Evolutionary conservation across 2,797 vertebrate genomes (phyloP).

Genomic region (Microhierax caerulescens): DNA sequence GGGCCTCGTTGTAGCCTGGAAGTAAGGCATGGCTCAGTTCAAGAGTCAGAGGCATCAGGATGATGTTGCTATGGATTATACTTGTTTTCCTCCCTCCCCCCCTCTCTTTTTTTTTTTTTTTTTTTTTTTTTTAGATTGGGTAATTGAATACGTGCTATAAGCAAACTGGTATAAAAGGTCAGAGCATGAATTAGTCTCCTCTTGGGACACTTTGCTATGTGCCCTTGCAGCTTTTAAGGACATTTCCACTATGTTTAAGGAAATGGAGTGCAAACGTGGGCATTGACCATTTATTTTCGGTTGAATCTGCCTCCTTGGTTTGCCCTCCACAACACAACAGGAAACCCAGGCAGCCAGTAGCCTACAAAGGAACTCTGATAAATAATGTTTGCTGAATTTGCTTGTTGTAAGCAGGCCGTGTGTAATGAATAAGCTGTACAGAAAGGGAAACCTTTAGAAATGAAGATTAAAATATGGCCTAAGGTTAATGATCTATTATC

Average conservation of each 20-base stretch:
- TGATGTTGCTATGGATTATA: not conserved
- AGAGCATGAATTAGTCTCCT: slow-evolving; percentile 1
- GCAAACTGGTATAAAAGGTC: slow-evolving; percentile 12
- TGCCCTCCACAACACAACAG: slow-evolving; percentile 17
- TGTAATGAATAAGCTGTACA: slow-evolving; percentile 20
- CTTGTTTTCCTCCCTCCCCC: not conserved
- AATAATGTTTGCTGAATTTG: slow-evolving; percentile 50
- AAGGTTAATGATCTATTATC: slow-evolving; percentile 40
- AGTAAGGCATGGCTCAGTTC: not conserved
- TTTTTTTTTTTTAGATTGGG: not conserved
- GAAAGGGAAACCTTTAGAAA: slow-evolving; percentile 39
- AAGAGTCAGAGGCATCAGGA: not conserved
- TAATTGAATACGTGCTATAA: not conserved
- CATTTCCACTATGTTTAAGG: not conserved
- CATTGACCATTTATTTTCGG: not conserved
- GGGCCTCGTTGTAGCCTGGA: not conserved
- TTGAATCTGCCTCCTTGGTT: slow-evolving; percentile 47
- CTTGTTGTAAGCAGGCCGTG: slow-evolving; percentile 5
- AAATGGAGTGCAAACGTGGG: not conserved
- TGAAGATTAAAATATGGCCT: slow-evolving; percentile 35
- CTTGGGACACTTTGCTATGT: not conserved
- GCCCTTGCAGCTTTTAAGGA: slow-evolving; percentile 23
- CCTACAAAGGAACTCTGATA: slow-evolving; percentile 16
- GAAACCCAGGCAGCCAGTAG: not conserved
- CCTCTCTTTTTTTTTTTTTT: not conserved